Conservation (phyloP, 2,113 vertebrate genomes). For the Picathartes gymnocephalus region DNA sequence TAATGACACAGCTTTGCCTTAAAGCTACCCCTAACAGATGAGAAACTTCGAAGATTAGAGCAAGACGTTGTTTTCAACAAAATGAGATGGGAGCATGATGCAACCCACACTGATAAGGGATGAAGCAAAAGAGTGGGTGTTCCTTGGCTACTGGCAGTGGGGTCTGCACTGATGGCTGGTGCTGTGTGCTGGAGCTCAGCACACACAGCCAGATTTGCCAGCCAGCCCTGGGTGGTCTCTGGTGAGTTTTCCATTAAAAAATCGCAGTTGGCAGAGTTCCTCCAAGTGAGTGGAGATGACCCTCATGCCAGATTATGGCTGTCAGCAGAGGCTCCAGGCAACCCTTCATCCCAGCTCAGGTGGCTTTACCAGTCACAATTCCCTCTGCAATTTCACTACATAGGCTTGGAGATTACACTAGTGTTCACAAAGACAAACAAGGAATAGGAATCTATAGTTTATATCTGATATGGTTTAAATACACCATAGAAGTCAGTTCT, state of each 20-base stretch:
- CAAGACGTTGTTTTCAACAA: rapidly evolving
- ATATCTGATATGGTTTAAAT: neutral
- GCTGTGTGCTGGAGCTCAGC: neutral
- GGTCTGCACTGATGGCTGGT: neutral
- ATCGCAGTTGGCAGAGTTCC: rapidly evolving
- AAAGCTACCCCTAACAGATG: neutral
- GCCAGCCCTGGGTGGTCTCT: neutral
- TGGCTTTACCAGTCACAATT: neutral
- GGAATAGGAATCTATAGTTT: neutral
- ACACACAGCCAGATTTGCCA: neutral
- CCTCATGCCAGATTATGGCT: neutral
- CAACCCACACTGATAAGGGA: neutral
- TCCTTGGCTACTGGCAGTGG: neutral
- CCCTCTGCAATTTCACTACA: neutral
- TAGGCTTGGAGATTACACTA: neutral
- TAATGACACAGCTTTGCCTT: neutral
- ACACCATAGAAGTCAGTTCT: neutral
- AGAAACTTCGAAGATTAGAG: neutral
- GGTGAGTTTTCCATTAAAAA: neutral
- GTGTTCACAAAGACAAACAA: neutral
- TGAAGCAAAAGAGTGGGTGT: neutral
- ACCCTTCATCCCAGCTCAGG: neutral
- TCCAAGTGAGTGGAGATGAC: neutral
- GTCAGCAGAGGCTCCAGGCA: neutral
- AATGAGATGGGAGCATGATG: neutral